phyloP scores from a whole-genome alignment of 2,797 vertebrate genomes.

The Melanotaenia maccullochi region DNA sequence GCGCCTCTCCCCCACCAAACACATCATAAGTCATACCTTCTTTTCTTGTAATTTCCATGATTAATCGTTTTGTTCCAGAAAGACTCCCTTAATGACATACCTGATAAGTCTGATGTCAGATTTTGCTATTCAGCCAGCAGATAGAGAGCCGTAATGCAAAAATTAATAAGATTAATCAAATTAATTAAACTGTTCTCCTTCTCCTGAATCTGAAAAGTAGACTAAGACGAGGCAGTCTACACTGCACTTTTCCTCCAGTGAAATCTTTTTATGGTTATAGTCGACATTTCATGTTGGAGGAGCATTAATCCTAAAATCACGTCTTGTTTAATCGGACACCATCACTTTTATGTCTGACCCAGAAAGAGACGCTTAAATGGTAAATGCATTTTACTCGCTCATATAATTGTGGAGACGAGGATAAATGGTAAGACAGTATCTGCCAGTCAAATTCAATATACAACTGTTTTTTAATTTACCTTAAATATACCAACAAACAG shows the following conservation, averaged over 20 bases:
- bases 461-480: slow-evolving; percentile 3
- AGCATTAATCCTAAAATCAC: slow-evolving; percentile 45
- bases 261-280: slow-evolving; percentile 39
- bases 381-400: slow-evolving; percentile 55
- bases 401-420: slow-evolving; percentile 42
- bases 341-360: slow-evolving; percentile 54
- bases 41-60: slow-evolving; percentile 47
- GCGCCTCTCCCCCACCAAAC: not conserved
- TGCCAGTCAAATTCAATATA: slow-evolving; percentile 17
- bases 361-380: slow-evolving; percentile 51
- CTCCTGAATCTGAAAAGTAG: slow-evolving; percentile 36
- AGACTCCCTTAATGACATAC: slow-evolving; percentile 60
- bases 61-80: slow-evolving; percentile 54
- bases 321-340: slow-evolving; percentile 50
- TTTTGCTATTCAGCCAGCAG: slow-evolving; percentile 49
- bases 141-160: slow-evolving; percentile 58
- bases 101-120: slow-evolving; percentile 68
- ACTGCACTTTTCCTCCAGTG: slow-evolving; percentile 19
- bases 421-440: slow-evolving; percentile 38
- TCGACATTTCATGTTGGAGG: slow-evolving; percentile 36
- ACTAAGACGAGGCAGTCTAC: slow-evolving; percentile 13
- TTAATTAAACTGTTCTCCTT: slow-evolving; percentile 60
- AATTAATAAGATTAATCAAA: slow-evolving; percentile 72
- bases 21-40: slow-evolving; percentile 11
- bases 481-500: slow-evolving; percentile 1